These are phyloP conservation scores for Chelmon rostratus DNA, from an alignment of 2,797 vertebrate species.

Conservation along the genomic window DNA sequence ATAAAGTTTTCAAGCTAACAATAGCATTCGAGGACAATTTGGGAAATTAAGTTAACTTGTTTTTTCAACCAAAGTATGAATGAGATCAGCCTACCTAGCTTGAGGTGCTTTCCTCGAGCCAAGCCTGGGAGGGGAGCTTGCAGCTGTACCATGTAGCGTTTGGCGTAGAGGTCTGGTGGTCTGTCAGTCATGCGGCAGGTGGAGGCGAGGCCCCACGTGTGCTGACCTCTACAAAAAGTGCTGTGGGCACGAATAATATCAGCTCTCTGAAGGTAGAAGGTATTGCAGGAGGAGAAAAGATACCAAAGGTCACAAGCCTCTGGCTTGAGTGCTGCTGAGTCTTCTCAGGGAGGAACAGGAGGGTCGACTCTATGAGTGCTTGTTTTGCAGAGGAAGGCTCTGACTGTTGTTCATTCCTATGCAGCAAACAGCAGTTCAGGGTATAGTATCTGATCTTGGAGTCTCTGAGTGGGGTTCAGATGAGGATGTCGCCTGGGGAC, in stretches of 20 bases:
- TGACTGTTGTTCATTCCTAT: neutral
- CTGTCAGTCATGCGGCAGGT: slow-evolving; percentile 2
- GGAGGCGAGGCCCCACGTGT: neutral
- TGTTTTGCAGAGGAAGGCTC: neutral
- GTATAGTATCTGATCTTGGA: neutral
- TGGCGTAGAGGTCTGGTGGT: neutral
- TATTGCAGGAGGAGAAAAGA: neutral
- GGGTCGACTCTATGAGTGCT: neutral
- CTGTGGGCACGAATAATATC: neutral
- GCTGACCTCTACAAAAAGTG: slow-evolving; percentile 6
- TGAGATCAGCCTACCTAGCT: neutral
- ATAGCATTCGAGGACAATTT: neutral
- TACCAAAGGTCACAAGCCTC: slow-evolving; percentile 7
- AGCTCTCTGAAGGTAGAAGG: slow-evolving; percentile 4
- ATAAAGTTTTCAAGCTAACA: neutral
- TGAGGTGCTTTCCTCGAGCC: neutral
- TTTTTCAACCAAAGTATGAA: neutral
- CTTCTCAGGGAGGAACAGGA: slow-evolving; percentile 8
- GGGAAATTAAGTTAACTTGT: neutral
- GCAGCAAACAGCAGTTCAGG: slow-evolving; percentile 32
- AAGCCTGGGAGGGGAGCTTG: neutral
- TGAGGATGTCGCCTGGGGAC: neutral
- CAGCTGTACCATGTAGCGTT: neutral
- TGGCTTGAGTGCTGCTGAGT: neutral
- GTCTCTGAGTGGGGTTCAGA: neutral